Conservation (phyloP, 2,113 vertebrate genomes). For the Tragulus kanchil region DNA sequence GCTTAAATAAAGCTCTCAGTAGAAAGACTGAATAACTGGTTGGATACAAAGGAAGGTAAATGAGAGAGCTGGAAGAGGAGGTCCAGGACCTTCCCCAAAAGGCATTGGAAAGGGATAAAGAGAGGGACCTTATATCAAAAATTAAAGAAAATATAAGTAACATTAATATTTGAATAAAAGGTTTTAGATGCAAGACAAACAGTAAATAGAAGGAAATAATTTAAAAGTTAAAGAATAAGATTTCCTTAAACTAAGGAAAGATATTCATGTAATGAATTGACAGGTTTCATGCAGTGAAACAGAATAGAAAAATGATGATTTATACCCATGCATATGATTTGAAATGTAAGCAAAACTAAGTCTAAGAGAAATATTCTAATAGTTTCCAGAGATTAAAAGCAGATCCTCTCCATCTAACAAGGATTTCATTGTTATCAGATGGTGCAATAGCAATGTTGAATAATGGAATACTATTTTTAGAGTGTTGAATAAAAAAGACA, state of each 20-base stretch:
- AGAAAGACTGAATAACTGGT: background rate
- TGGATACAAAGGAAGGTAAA: background rate
- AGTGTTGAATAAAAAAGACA: constrained; percentile 6
- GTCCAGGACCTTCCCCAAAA: background rate
- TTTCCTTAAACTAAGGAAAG: constrained; percentile 11
- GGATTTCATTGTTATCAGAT: background rate
- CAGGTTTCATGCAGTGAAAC: background rate
- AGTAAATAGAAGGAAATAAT: background rate
- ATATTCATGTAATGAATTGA: background rate
- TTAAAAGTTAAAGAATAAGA: background rate
- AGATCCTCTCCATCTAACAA: background rate
- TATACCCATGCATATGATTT: background rate
- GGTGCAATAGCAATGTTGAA: background rate
- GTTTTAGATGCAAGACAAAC: background rate
- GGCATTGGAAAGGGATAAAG: background rate
- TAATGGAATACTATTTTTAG: background rate
- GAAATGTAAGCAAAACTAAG: background rate
- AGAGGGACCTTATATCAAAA: background rate
- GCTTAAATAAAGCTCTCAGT: background rate
- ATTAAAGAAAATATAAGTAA: background rate
- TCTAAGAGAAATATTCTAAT: background rate
- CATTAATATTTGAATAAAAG: background rate
- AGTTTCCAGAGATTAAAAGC: constrained; percentile 31
- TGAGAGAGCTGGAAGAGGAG: background rate
- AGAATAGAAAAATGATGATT: background rate